Base-by-base conservation (phyloP, 2,797 vertebrate genomes). In the Pseudochirops cupreus region DNA sequence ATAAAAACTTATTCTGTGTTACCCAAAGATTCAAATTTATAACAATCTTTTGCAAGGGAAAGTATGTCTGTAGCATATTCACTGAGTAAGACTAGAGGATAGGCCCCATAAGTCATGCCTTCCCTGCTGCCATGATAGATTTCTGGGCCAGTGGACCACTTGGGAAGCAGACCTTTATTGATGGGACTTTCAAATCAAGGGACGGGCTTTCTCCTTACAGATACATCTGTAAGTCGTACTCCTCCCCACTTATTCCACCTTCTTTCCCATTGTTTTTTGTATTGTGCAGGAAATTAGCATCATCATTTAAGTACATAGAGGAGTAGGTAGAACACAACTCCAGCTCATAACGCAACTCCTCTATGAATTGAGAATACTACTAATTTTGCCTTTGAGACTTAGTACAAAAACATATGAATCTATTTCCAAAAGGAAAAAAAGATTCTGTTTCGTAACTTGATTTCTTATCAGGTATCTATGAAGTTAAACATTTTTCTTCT, bases 401-500 rank as follows among this genome's bases (percentile, higher is more conserved):
- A 39, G 93, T 11, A 46, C 52, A 93, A 55, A 96, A 93, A 91
- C n/a, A 87, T 54, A 58, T 7, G 5, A 52, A 24, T 91, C 82
- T 53, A 54, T 92, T 94, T 96, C 39, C 82, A 93, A 53, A 91
- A 39, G 31, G 87, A 90, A 96, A 96, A 74, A 58, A 93, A 59
- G 52, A 33, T 67, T 91, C 96, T 91, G 18, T 1, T 59, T 31
- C 93, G 95, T 92, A 91, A 59, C 67, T 95, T 96, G 95, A 97
- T 97, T 97, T 52, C 0, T 1, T 7, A 87, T 91, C 18, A 62
- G 29, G 52, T 6, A 0, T n/a, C 5, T 21, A 1, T 74, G 98
- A 98, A 98, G 98, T 98, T 98, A 98, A 97, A 95, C 18, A 82
- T 95, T 95, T 87, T 97, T 89, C 96, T 98, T 98, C 96, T 96